These are phyloP conservation scores for Buceros bicornis DNA, from an alignment of 2,797 vertebrate species.

Conservation along the genomic window DNA sequence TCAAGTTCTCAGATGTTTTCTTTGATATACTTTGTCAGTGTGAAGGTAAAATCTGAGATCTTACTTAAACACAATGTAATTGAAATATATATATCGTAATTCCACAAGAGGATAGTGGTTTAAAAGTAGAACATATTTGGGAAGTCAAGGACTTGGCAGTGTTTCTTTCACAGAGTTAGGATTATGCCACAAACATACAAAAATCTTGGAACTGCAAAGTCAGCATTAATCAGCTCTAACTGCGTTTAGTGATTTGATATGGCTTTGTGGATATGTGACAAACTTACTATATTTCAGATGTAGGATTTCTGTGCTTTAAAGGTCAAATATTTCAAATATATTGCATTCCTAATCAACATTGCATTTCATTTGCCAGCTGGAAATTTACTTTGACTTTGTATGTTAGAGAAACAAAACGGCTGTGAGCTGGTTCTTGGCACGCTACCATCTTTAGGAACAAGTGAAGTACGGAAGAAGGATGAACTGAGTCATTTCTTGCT, in stretches of 20 bases:
- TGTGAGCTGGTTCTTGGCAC: slow-evolving; percentile 48
- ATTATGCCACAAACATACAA: not conserved
- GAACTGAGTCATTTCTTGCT: slow-evolving; percentile 19
- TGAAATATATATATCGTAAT: not conserved
- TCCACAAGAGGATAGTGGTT: not conserved
- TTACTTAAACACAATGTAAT: not conserved
- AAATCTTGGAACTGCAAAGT: slow-evolving; percentile 5
- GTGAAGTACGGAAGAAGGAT: slow-evolving; percentile 24
- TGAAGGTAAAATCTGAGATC: not conserved
- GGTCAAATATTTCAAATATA: slow-evolving; percentile 29
- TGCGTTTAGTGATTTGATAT: not conserved
- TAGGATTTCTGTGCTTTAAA: not conserved
- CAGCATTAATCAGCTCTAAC: slow-evolving; percentile 7
- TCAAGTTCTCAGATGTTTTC: not conserved
- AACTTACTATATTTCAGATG: not conserved
- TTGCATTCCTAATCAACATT: slow-evolving; percentile 36
- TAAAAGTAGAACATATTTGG: not conserved
- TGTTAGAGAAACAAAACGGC: slow-evolving; percentile 11
- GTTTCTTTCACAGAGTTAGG: not conserved
- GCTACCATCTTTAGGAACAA: not conserved
- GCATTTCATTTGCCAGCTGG: slow-evolving; percentile 50
- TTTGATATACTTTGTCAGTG: not conserved
- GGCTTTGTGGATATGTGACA: slow-evolving; percentile 14
- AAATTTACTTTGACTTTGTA: slow-evolving; percentile 46
- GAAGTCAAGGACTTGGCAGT: not conserved